Conservation (phyloP, 2,888 invertebrate species). For the Nomada flava region DNA sequence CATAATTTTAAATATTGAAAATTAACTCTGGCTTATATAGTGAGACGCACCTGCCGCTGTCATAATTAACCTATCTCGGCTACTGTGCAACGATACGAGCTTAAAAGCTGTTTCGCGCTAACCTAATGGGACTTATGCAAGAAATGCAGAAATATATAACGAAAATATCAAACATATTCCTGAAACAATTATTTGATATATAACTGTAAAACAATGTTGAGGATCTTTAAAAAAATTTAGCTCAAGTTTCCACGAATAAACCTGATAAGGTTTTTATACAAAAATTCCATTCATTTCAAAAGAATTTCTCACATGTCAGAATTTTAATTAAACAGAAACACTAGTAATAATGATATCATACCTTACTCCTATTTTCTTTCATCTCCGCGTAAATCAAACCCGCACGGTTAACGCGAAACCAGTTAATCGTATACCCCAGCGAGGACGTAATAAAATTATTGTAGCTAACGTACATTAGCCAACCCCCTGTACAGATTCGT, state of each 20-base stretch:
- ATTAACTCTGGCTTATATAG: conserved; percentile 16
- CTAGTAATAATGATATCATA: neutral
- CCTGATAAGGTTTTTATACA: neutral
- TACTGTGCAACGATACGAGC: neutral
- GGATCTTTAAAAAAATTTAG: neutral
- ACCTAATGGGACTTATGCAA: neutral
- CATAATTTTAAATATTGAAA: conserved; percentile 47
- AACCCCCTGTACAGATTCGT: conserved; percentile 16
- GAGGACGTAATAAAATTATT: conserved; percentile 25
- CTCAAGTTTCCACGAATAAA: too few relatives aligned
- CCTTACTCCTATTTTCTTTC: neutral
- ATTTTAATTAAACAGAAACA: too few relatives aligned
- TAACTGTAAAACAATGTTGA: neutral
- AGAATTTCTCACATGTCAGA: too few relatives aligned
- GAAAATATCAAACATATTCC: too few relatives aligned
- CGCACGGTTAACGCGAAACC: conserved; percentile 3
- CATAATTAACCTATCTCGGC: conserved; percentile 28
- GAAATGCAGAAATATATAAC: neutral
- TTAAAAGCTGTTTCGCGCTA: conserved; percentile 4
- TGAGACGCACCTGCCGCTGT: conserved; percentile 2
- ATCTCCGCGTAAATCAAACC: conserved; percentile 1
- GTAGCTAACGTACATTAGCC: neutral
- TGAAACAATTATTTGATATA: too few relatives aligned
- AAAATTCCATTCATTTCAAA: too few relatives aligned
- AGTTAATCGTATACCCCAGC: conserved; percentile 1